Conservation (phyloP, 2,113 vertebrate genomes). For the Poeciliopsis turrubarensis region DNA sequence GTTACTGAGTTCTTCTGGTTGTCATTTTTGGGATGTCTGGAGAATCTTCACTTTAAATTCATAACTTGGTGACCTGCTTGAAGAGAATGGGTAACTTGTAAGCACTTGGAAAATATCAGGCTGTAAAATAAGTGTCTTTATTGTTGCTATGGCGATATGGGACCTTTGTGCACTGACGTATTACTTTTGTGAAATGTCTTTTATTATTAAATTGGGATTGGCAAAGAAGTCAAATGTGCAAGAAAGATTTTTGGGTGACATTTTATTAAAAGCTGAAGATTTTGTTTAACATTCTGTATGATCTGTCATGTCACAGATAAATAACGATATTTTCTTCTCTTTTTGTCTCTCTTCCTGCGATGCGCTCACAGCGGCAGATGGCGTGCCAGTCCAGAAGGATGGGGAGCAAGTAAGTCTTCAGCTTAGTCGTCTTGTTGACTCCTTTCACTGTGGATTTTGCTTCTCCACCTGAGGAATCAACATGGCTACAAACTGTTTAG, state of each 20-base stretch:
- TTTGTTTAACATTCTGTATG: slow-evolving; percentile 1
- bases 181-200: background rate
- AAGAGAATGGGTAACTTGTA: background rate
- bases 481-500: slow-evolving; percentile 45
- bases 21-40: background rate
- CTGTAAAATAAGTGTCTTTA: background rate
- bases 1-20: background rate
- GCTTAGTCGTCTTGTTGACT: slow-evolving; percentile 36
- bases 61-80: background rate
- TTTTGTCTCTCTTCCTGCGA: slow-evolving; percentile 20
- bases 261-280: background rate
- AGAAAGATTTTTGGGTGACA: too few species aligned
- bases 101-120: background rate
- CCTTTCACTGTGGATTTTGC: slow-evolving; percentile 44
- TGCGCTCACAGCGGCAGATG: slow-evolving; percentile 75
- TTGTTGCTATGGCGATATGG: background rate
- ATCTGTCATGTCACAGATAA: slow-evolving; percentile 4
- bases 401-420: slow-evolving; percentile 81
- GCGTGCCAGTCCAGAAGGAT: slow-evolving; percentile 83
- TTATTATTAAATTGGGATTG: background rate
- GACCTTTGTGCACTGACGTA: background rate
- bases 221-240: background rate
- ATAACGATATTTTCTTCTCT: slow-evolving; percentile 6
- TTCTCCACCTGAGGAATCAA: slow-evolving; percentile 55
- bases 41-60: background rate